These are phyloP conservation scores for Cryptoblepharus egeriae DNA, from an alignment of 2,797 vertebrate species.

Conservation along the genomic window DNA sequence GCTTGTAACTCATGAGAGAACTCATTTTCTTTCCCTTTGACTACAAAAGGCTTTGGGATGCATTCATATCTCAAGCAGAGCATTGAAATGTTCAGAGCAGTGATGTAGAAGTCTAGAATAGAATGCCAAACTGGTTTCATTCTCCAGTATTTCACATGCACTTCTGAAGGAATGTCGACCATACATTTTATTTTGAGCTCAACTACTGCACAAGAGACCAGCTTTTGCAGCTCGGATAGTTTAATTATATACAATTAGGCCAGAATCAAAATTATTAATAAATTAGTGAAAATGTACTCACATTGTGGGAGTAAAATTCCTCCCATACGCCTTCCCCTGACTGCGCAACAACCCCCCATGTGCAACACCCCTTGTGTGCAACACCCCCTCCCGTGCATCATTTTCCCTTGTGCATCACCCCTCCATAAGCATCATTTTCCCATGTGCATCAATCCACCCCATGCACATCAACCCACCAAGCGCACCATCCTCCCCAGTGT, in stretches of 20 bases:
- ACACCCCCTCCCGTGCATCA: too few relatives aligned
- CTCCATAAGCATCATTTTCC: too few relatives aligned
- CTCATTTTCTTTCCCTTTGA: constrained; percentile 42
- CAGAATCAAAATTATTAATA: background rate
- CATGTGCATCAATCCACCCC: too few relatives aligned
- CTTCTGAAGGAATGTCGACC: constrained; percentile 8
- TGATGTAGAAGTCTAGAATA: constrained; percentile 40
- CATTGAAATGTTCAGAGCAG: constrained; percentile 53
- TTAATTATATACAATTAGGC: background rate
- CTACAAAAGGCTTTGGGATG: constrained; percentile 43
- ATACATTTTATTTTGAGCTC: constrained; percentile 18
- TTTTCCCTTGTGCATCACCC: too few relatives aligned
- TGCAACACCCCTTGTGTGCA: too few relatives aligned
- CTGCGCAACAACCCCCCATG: too few relatives aligned
- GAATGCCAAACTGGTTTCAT: constrained; percentile 44
- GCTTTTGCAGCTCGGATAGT: background rate
- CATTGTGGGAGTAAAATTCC: too few relatives aligned
- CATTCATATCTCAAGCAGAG: constrained; percentile 41
- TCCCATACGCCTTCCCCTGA: too few relatives aligned
- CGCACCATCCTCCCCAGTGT: too few relatives aligned
- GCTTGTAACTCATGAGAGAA: constrained; percentile 37
- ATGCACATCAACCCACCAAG: too few relatives aligned
- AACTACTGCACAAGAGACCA: constrained; percentile 9
- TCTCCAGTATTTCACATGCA: constrained; percentile 38
- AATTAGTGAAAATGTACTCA: too few relatives aligned